Base-by-base conservation (phyloP, 2,888 invertebrate species). In the Criorhina ranunculi region DNA sequence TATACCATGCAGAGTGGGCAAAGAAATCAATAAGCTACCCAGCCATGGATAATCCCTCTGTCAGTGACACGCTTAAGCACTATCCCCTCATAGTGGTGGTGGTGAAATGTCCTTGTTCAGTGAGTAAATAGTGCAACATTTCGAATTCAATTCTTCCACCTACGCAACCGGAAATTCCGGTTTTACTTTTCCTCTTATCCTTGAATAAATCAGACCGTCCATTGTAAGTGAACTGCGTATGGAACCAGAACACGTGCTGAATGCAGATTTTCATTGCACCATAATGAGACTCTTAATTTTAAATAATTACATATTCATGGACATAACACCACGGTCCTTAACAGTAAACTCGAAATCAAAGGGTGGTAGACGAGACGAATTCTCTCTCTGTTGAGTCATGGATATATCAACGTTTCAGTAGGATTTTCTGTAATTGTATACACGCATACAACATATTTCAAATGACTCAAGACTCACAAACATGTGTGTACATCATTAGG, bases 271-370 rank as follows among this genome's bases (percentile, higher is more conserved):
- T 37, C 29, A 5, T 49, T 24, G 42, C 15, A 4, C 5, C 40
- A 67, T 40, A 40, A 67, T 31, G 42, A 67, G 53, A n/a, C 8
- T 31, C 19, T 31, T 31, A 67, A 53, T 42, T 67, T 2, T 31
- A 19, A 2, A 29, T 66, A 40, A 37, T 24, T 29, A 15, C 29
- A 51, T 46, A 46, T 62, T 33, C 46, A 46, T 11, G 44, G n/a
- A 1, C 11, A 6, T 33, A 46, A 33, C 17, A n/a, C n/a, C 17
- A 46, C 19, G 12, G 9, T 15, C 7, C 19, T 4, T 15, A 35
- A 59, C 29, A 59, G 40, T 42, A 29, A 15, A 60, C 31, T 33
- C 17, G 62, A 24, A 12, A 11, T 1, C 15, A 59, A 42, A 42
- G 59, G 59, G 59, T 59, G 29, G n/a, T 9, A 3, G 29, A 42